Percentiles rank a stretch among this genome's conserved stretches.
These are phyloP conservation scores for Nymphicus hollandicus DNA, from an alignment of 2,113 vertebrate species.

Conservation along the genomic window DNA sequence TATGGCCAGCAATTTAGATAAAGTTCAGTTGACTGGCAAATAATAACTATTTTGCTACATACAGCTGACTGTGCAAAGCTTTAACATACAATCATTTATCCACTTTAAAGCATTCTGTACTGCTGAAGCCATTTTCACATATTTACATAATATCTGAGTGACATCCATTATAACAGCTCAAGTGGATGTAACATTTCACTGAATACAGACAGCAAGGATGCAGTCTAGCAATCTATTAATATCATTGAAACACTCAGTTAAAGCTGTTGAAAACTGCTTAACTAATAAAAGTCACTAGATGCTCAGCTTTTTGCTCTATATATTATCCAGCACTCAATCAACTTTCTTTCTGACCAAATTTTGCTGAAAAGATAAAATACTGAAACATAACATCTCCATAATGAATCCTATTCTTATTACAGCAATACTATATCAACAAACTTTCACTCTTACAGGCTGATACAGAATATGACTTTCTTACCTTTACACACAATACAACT, in stretches of 20 bases:
- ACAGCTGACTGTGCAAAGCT: neutral
- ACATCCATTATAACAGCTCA: neutral
- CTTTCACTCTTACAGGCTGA: neutral
- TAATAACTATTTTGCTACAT: neutral
- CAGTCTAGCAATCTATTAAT: neutral
- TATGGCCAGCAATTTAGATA: neutral
- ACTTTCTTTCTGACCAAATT: neutral
- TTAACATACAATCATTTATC: neutral
- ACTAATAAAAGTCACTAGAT: neutral
- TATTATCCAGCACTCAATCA: neutral
- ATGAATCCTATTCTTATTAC: neutral
- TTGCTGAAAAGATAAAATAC: neutral
- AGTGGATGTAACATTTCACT: neutral
- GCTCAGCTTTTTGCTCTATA: neutral
- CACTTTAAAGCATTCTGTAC: neutral
- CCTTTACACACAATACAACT: neutral
- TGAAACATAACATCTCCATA: neutral
- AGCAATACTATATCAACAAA: neutral
- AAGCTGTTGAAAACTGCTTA: neutral
- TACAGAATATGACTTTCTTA: neutral
- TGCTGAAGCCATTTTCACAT: neutral
- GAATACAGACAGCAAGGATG: neutral
- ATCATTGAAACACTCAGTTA: neutral
- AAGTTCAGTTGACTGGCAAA: neutral
- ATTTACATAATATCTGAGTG: neutral